Base-by-base conservation (phyloP, 2,888 invertebrate genomes). In the Rhingia rostrata region DNA sequence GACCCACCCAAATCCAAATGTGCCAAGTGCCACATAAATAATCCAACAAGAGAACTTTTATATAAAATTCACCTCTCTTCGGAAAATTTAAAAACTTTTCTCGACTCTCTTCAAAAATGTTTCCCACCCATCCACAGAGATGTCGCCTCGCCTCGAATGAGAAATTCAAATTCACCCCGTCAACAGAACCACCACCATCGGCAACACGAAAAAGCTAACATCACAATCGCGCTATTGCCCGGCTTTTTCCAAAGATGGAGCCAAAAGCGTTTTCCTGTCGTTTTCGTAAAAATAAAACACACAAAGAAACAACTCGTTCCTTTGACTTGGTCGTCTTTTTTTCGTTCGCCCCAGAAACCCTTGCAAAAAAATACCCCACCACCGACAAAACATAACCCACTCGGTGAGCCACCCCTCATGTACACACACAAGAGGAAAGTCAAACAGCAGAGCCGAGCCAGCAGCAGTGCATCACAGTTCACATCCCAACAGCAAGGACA, bases 241-340 rank as follows among this genome's bases (percentile, higher is more conserved):
- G 9, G 4, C 45, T 56, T 86, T 87, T 87, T 87, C 86, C 87
- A 88, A 88, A 89, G 89, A 89, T 89, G 89, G 88, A 88, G 89
- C 87, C 83, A 86, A 47, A 63, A 77, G 78, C 86, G 87, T 35
- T 58, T 51, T 66, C 73, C 39, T 63, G 51, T 64, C 63, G 73
- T 58, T 79, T 73, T 79, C 64, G 63, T 79, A 64, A 84, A 79
- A 84, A 84, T 74, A 84, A 84, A 80, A 80, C 74, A 80, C 69
- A 80, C 74, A 80, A 75, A 84, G 75, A 54, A 66, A 84, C 70
- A 84, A 79, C 84, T 80, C 84, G 80, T 80, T 84, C 84, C 75
- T 49, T 78, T 69, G 79, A 49, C 43, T 73, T 69, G 22, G 22
- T 22, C 66, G 54, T 80, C 66, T 61, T 80, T 80, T 83, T 84